Evolutionary conservation across 2,113 vertebrate species (phyloP).

Genomic region (Pseudopodoces humilis): DNA sequence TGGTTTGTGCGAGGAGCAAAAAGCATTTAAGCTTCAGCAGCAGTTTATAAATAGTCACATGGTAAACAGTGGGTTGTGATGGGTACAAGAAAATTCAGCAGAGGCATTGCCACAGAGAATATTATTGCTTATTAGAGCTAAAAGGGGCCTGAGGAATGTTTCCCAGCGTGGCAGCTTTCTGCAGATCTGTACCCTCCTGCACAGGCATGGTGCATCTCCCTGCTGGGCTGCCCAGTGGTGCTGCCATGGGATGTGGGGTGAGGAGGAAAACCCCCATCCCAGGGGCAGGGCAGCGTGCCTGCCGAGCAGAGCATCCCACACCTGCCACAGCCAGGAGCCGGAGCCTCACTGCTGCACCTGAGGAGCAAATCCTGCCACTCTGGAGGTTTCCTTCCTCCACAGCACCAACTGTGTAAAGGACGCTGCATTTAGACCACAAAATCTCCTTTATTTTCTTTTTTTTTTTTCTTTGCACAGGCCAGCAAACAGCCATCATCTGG

Average conservation of each 20-base stretch:
- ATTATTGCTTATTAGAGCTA: conserved; percentile 10
- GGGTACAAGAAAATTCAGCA: not conserved
- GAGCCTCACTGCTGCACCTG: not conserved
- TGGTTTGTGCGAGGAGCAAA: conserved; percentile 51
- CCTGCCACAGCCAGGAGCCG: not conserved
- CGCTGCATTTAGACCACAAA: not conserved
- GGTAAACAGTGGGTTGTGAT: conserved; percentile 40
- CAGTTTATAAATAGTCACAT: conserved; percentile 58
- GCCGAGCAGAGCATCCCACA: not conserved
- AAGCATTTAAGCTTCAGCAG: conserved; percentile 36
- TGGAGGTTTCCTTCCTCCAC: not conserved
- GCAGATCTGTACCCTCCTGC: not conserved
- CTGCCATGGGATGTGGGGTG: fast-evolving
- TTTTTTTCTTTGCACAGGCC: not conserved
- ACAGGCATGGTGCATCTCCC: not conserved
- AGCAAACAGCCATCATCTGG: conserved; percentile 38
- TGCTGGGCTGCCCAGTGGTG: not conserved
- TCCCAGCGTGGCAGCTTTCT: not conserved
- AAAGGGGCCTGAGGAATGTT: not conserved
- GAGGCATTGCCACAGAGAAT: not conserved
- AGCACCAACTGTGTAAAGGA: not conserved
- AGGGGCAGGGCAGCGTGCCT: fast-evolving
- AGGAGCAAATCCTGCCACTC: not conserved
- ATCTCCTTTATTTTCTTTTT: not conserved
- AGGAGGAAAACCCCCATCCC: not conserved